Percentiles rank a stretch among this genome's conserved stretches.
These are phyloP conservation scores for Hippolais icterina DNA, from an alignment of 2,113 vertebrate species.

Conservation along the genomic window DNA sequence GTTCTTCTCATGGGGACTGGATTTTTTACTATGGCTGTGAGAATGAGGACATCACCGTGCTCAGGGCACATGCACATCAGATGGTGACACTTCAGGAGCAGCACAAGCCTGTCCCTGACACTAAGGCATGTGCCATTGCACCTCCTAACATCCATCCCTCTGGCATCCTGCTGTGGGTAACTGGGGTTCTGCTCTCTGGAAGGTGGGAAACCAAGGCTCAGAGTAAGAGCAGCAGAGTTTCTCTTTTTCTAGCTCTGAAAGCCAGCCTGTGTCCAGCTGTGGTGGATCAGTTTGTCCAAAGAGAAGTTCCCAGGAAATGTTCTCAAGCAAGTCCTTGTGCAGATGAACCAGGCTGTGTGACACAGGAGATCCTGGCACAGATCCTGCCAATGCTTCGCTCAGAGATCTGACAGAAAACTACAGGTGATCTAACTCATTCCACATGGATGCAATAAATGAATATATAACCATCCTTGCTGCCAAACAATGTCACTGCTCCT, in stretches of 20 bases:
- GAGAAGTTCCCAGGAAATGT: neutral
- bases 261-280: neutral
- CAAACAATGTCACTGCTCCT: accelerated
- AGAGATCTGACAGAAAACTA: neutral
- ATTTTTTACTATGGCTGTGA: neutral
- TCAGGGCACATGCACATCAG: accelerated
- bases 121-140: neutral
- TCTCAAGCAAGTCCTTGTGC: neutral
- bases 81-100: neutral
- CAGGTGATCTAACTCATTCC: neutral
- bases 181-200: too few relatives aligned
- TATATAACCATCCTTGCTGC: neutral
- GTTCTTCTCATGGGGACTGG: neutral
- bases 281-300: neutral
- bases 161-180: accelerated
- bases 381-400: neutral
- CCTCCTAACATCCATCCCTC: neutral
- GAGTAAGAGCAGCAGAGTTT: neutral
- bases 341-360: neutral
- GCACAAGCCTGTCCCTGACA: neutral
- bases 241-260: neutral
- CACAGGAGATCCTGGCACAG: neutral
- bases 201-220: neutral
- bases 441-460: neutral
- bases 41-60: neutral